phyloP scores from a whole-genome alignment of 2,888 invertebrate genomes.

The Acleris laterana region DNA sequence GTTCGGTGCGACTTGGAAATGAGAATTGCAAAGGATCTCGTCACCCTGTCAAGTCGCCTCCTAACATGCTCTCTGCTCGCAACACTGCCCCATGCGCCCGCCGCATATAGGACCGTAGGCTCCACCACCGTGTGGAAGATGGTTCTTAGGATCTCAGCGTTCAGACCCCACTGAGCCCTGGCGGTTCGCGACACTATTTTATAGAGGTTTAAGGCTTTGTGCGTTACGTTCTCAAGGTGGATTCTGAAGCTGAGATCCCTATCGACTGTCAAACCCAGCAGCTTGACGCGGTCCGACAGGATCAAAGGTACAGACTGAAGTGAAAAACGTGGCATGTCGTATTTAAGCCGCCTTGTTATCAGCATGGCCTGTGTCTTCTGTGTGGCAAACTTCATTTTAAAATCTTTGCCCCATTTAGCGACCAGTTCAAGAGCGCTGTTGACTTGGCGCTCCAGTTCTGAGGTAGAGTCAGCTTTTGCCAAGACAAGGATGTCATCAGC shows the following conservation, averaged over 20 bases:
- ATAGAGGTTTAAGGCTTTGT: not conserved
- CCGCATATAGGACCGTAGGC: not conserved
- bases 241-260: not conserved
- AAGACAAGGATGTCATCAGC: not conserved
- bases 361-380: not conserved
- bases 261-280: conserved; percentile 16
- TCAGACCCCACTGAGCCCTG: not conserved
- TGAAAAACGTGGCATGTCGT: not conserved
- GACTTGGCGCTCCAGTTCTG: not conserved
- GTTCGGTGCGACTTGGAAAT: not conserved
- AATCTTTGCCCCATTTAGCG: not conserved
- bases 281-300: not conserved
- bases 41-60: conserved; percentile 1
- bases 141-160: not conserved
- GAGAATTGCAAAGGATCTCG: conserved; percentile 6
- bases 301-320: not conserved
- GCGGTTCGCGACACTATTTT: conserved; percentile 5
- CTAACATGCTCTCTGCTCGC: not conserved
- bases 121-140: not conserved
- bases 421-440: not conserved
- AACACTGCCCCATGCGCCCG: not conserved
- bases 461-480: not conserved
- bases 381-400: not conserved
- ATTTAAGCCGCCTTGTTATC: not conserved
- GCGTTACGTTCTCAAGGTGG: not conserved